Base-by-base conservation (phyloP, 2,888 invertebrate species). In the Eurois occulta region DNA sequence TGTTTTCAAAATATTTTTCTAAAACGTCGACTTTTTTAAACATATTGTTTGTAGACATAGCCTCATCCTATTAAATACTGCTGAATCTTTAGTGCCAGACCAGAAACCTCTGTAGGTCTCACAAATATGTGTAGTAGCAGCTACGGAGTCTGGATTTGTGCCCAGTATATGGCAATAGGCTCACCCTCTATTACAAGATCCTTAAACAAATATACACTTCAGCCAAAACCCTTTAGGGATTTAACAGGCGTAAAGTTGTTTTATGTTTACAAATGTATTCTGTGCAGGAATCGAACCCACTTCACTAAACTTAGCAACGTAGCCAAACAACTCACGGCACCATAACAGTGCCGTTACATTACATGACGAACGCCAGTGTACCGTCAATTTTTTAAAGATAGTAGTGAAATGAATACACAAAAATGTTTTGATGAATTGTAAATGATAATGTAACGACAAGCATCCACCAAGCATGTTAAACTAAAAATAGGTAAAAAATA, bases 401-500 rank as follows among this genome's bases (percentile, higher is more conserved):
- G 10, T 32, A 16, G 3, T 38, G 35, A 28, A 21, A 77, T 66
- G 24, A 52, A 52, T 64, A 48, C 48, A 76, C n/a, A 52, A 38
- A 24, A 28, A 74, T 75, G 55, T 75, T 46, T 58, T 7, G 16
- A 58, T n/a, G 58, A 69, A 78, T 38, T 3, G 21, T 48, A 18
- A 4, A 78, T 62, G 28, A 78, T 41, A 32, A 65, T 72, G 28
- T 24, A 38, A 62, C 66, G 85, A 52, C 43, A 60, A 55, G 46
- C 71, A 46, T 52, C 70, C 72, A 84, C 75, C 78, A 82, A 86
- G 86, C 83, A 60, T 71, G 75, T 78, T 55, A 74, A 86, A 86
- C 74, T 86, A 90, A 91, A 91, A 87, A 86, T 91, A 90, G 84
- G 81, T 83, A 81, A 87, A 87, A 90, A 92, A 93, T 86, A 89